phyloP scores from a whole-genome alignment of 2,113 vertebrate species.

The Hucho hucho region DNA sequence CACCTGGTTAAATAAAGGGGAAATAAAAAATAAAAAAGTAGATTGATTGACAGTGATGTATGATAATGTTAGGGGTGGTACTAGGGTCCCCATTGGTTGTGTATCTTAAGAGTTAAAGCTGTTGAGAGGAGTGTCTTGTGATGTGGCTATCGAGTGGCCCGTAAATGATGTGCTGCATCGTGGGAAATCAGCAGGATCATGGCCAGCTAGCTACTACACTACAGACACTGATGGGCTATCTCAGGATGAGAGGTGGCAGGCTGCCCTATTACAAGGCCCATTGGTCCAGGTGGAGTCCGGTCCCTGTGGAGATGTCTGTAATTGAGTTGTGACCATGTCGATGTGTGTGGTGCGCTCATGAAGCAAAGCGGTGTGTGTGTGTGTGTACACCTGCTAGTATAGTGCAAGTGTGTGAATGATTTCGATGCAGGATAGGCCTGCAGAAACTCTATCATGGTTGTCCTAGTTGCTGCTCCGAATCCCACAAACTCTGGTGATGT shows the following conservation, averaged over 20 bases:
- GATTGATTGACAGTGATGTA: background rate
- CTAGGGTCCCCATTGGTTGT: background rate
- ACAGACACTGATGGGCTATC: background rate
- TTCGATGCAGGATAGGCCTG: background rate
- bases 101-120: slow-evolving; percentile 24
- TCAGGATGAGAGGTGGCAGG: background rate
- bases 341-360: background rate
- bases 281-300: slow-evolving; percentile 44
- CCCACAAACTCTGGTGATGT: too few species aligned
- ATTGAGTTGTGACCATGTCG: slow-evolving; percentile 20
- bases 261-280: slow-evolving; percentile 39
- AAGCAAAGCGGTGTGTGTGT: slow-evolving; percentile 1
- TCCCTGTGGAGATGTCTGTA: slow-evolving; percentile 12
- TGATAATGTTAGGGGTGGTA: background rate
- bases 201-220: background rate
- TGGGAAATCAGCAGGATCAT: slow-evolving; percentile 52
- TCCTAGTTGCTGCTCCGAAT: too few species aligned
- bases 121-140: slow-evolving; percentile 14
- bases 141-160: slow-evolving; percentile 20
- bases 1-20: too few species aligned
- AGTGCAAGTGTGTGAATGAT: slow-evolving; percentile 2
- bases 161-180: slow-evolving; percentile 50
- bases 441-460: too few species aligned
- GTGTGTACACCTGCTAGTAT: background rate
- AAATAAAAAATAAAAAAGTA: too few species aligned